A percentile compares a stretch with the other conserved stretches of the same genome.
Evolutionary conservation across 2,888 invertebrate species (phyloP).

Genomic region (Cetonia aurata): DNA sequence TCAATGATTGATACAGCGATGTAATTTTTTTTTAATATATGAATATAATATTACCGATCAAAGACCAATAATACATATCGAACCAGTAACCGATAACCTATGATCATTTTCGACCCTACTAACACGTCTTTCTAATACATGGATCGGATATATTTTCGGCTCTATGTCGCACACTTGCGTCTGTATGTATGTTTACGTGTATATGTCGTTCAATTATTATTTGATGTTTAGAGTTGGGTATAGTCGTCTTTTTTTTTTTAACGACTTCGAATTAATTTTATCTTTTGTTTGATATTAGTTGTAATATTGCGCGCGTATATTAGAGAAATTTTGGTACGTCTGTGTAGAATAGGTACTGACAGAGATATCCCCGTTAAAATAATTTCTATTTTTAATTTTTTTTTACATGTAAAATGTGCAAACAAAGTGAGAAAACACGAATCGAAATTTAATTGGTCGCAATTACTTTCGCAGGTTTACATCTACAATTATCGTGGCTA

Average conservation of each 20-base stretch:
- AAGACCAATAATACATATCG: slow-evolving; percentile 40
- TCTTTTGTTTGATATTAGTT: too few species aligned
- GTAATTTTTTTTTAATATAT: slow-evolving; percentile 29
- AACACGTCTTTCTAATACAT: background rate
- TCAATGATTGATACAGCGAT: slow-evolving; percentile 36
- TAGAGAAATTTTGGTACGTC: too few species aligned
- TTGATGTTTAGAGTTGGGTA: too few species aligned
- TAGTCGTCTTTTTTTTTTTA: background rate
- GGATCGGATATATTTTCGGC: slow-evolving; percentile 9
- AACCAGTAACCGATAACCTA: slow-evolving; percentile 31
- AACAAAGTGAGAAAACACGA: too few species aligned
- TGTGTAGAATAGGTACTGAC: too few species aligned
- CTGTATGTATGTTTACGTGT: background rate
- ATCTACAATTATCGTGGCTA: too few species aligned
- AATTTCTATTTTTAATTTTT: too few species aligned
- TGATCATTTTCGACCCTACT: slow-evolving; percentile 15
- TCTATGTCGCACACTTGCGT: slow-evolving; percentile 1
- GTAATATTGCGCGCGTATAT: too few species aligned
- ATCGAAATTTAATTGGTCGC: too few species aligned
- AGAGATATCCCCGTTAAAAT: too few species aligned
- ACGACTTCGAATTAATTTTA: background rate
- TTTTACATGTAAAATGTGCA: too few species aligned
- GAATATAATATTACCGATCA: slow-evolving; percentile 31
- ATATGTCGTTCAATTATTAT: background rate
- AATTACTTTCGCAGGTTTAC: too few species aligned